Percentiles rank a stretch among this genome's conserved stretches.
phyloP scores from a whole-genome alignment of 1,140 invertebrate species.

The Macrosteles quadrilineatus region DNA sequence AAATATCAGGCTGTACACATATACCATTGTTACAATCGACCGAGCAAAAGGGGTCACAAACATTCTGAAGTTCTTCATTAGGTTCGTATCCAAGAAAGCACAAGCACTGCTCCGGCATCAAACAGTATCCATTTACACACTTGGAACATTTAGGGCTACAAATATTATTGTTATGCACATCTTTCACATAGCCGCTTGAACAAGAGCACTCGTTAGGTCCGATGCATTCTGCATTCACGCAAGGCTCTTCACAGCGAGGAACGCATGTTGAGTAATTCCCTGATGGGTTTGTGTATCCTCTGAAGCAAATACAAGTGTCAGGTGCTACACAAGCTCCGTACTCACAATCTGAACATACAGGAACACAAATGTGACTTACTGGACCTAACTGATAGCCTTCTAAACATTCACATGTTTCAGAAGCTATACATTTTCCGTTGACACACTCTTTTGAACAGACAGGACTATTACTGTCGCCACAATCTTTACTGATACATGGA shows the following conservation, averaged over 20 bases:
- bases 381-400: neutral
- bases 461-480: neutral
- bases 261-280: neutral
- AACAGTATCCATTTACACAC: neutral
- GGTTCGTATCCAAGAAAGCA: neutral
- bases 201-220: constrained; percentile 5
- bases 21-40: neutral
- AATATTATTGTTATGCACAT: neutral
- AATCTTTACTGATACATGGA: neutral
- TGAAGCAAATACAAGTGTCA: constrained; percentile 1
- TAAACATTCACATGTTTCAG: neutral
- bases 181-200: neutral
- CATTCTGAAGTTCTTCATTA: neutral
- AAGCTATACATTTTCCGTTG: neutral
- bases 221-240: neutral
- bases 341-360: neutral
- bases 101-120: neutral
- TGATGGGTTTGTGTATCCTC: neutral
- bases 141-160: neutral
- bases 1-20: neutral
- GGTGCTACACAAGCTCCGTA: neutral
- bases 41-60: neutral
- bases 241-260: neutral
- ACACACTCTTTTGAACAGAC: neutral
- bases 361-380: neutral